phyloP scores from a whole-genome alignment of 2,113 vertebrate genomes.

The Sigmodon hispidus region DNA sequence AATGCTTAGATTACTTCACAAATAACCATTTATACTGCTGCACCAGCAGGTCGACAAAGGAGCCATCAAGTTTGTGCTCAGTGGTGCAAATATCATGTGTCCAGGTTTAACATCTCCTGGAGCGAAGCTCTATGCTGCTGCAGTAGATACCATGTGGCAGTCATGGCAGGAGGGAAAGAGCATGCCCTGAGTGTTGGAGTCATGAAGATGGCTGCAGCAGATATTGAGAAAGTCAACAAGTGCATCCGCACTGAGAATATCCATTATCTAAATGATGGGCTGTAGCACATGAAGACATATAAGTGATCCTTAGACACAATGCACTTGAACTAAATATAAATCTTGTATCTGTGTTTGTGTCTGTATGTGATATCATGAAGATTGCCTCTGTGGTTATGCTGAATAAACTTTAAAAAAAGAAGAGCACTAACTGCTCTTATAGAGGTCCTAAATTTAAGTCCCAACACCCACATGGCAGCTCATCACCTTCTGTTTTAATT shows the following conservation, averaged over 20 bases:
- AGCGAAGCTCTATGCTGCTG: slow-evolving; percentile 95
- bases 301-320: slow-evolving; percentile 88
- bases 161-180: slow-evolving; percentile 98
- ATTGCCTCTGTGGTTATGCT: slow-evolving; percentile 81
- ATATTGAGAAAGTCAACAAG: slow-evolving; percentile 98
- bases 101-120: slow-evolving; percentile 96
- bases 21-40: slow-evolving; percentile 96
- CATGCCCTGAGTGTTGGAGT: slow-evolving; percentile 96
- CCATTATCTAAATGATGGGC: slow-evolving; percentile 97
- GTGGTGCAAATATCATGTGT: slow-evolving; percentile 99
- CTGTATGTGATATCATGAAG: slow-evolving; percentile 83
- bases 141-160: slow-evolving; percentile 93
- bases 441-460: neutral
- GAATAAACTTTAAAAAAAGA: slow-evolving; percentile 77
- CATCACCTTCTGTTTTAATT: neutral
- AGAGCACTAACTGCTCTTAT: neutral
- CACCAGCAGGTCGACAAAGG: slow-evolving; percentile 99
- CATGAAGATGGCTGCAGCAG: slow-evolving; percentile 94
- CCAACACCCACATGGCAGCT: neutral
- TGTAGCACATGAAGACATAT: slow-evolving; percentile 99
- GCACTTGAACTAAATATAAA: slow-evolving; percentile 80
- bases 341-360: slow-evolving; percentile 82
- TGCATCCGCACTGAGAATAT: slow-evolving; percentile 98
- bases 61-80: slow-evolving; percentile 97
- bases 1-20: slow-evolving; percentile 91